Evolutionary conservation across 2,797 vertebrate genomes (phyloP).

Genomic region (Sebastes kiyomatsui): DNA sequence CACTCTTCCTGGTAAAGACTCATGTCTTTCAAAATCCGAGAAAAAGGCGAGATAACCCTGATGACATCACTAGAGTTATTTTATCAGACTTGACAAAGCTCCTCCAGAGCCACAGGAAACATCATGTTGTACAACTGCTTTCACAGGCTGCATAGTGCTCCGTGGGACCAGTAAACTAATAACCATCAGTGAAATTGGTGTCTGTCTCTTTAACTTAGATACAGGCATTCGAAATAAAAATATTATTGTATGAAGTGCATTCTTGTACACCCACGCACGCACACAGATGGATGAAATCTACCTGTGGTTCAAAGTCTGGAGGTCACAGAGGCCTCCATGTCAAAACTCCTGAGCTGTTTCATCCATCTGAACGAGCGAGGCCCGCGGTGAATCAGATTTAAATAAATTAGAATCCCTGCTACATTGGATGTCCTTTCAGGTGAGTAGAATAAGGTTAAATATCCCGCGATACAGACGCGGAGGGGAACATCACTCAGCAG

Average conservation of each 20-base stretch:
- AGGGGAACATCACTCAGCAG: constrained; percentile 38
- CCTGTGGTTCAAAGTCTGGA: constrained; percentile 12
- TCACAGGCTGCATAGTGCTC: not conserved
- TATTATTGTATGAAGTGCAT: not conserved
- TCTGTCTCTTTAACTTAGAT: not conserved
- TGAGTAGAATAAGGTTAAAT: constrained; percentile 49
- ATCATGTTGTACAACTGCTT: not conserved
- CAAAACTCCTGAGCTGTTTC: constrained; percentile 41
- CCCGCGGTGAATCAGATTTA: constrained; percentile 48
- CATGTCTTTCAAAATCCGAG: not conserved
- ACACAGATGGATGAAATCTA: not conserved
- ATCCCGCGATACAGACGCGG: constrained; percentile 16
- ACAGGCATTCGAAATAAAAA: not conserved
- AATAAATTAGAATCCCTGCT: constrained; percentile 57
- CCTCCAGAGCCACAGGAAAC: not conserved
- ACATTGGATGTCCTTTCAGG: constrained; percentile 34
- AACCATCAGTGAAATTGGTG: not conserved
- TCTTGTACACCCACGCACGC: not conserved
- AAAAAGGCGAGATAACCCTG: not conserved
- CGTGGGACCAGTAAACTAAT: not conserved
- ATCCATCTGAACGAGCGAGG: constrained; percentile 40
- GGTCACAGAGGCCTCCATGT: constrained; percentile 46
- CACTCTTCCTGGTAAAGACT: not conserved
- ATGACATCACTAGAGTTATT: not conserved
- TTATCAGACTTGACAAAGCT: not conserved